A percentile compares a stretch with the other conserved stretches of the same genome.
Conservation (phyloP, 2,888 invertebrate species). For the Poecilobothrus nobilitatus region DNA sequence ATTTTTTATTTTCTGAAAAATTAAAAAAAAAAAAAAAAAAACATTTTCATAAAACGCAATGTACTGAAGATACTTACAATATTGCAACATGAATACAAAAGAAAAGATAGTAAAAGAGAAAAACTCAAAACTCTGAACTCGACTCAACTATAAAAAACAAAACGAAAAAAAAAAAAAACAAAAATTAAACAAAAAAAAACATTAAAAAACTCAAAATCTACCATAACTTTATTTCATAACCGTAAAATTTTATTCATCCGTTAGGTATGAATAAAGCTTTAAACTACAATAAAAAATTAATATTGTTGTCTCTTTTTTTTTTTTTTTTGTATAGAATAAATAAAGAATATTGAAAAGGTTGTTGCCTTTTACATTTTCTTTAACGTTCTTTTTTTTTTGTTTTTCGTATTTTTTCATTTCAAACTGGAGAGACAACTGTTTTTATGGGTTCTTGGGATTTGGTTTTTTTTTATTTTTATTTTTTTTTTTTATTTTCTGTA, state of each 20-base stretch:
- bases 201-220: not conserved
- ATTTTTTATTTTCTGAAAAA: not conserved
- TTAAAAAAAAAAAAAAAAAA: not conserved
- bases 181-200: not conserved
- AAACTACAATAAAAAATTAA: no score
- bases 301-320: no score
- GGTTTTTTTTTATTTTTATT: no score
- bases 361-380: not conserved
- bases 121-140: not conserved
- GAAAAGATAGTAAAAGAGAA: not conserved
- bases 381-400: not conserved
- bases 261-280: not conserved
- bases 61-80: no score
- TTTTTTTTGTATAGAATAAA: not conserved
- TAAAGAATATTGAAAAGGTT: not conserved
- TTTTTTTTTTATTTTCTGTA: no score
- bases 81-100: not conserved
- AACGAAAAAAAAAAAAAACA: not conserved
- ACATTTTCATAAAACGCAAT: not conserved
- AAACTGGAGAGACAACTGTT: not conserved
- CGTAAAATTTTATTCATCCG: constrained; percentile 6
- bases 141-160: not conserved
- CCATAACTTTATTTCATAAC: constrained; percentile 3
- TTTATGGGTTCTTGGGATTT: constrained; percentile 4
- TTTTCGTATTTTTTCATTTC: not conserved